phyloP scores from a whole-genome alignment of 1,140 invertebrate genomes.

The Tachypleus tridentatus region DNA sequence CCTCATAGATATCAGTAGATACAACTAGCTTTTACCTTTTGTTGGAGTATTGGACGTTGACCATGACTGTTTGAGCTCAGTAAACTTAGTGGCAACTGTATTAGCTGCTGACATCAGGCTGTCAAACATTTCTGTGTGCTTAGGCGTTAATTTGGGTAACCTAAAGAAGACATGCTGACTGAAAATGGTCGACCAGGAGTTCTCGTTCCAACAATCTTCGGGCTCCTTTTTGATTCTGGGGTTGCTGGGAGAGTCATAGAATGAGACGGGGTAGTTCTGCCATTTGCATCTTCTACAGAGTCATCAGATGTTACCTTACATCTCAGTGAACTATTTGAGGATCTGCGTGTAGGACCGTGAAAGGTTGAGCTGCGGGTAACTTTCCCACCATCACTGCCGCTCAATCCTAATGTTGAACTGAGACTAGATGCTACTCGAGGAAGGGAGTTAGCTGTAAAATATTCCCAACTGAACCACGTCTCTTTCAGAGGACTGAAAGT shows the following conservation, averaged over 20 bases:
- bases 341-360: slow-evolving; percentile 15
- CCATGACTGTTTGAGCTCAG: slow-evolving; percentile 85
- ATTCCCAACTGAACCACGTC: slow-evolving; percentile 16
- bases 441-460: slow-evolving; percentile 8
- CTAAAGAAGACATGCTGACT: slow-evolving; percentile 8
- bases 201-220: neutral
- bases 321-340: slow-evolving; percentile 4
- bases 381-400: neutral
- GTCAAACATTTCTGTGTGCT: slow-evolving; percentile 72
- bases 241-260: slow-evolving; percentile 19
- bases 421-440: slow-evolving; percentile 7
- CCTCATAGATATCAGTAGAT: too few species aligned
- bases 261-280: slow-evolving; percentile 6
- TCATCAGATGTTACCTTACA: slow-evolving; percentile 1
- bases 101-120: slow-evolving; percentile 53
- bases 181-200: slow-evolving; percentile 4
- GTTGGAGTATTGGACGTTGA: slow-evolving; percentile 23
- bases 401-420: neutral
- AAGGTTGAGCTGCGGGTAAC: slow-evolving; percentile 24
- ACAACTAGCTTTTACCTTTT: slow-evolving; percentile 7
- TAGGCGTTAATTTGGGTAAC: slow-evolving; percentile 48
- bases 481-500: slow-evolving; percentile 25
- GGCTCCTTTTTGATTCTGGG: neutral
- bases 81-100: slow-evolving; percentile 73
- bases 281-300: slow-evolving; percentile 1